Base-by-base conservation (phyloP, 2,113 vertebrate genomes). In the Vidua chalybeata region DNA sequence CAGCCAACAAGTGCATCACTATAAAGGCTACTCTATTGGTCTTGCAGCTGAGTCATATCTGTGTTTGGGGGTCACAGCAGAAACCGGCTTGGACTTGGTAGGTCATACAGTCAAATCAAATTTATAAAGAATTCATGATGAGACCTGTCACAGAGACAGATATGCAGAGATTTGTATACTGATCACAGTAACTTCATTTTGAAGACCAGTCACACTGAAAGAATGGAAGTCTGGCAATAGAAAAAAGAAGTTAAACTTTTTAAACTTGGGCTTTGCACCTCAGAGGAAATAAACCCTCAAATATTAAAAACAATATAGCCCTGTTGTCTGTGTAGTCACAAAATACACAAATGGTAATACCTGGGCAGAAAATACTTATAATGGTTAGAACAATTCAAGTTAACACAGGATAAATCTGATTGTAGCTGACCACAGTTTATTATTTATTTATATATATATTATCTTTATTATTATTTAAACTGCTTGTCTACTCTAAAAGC, bases 1-100 rank as follows among this genome's bases (percentile, higher is more conserved):
- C 49, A 84, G 39, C 45, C 56, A 68, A 28, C 15, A 13, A n/a
- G 15, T 6, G 41, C 43, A 62, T 41, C 28, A 7, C 3, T 45
- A 11, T 1, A 54, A 89, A 61, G 2, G 43, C 20, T 24, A 8
- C 0, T 3, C 49, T 33, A 0, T 9, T 45, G 31, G 27, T n/a
- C 46, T 62, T 49, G 51, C 27, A 59, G 33, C 2, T 23, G 39
- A 72, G 39, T 39, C 8, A 0, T 4, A 11, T 76, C 31, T 20
- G 13, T 30, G 26, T 46, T 80, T 3, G 4, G 49, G 6, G 11
- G 41, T 71, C 30, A 19, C 24, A 63, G 67, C 39, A 87, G 58
- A 69, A 49, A 72, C 62, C 14, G 28, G 12, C 58, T 68, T 17
- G 21, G 66, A 73, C 14, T 49, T 27, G 4, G 20, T 4, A 41